These are phyloP conservation scores for Gymnoscopelus braueri DNA, from an alignment of 2,797 vertebrate species.

Conservation along the genomic window DNA sequence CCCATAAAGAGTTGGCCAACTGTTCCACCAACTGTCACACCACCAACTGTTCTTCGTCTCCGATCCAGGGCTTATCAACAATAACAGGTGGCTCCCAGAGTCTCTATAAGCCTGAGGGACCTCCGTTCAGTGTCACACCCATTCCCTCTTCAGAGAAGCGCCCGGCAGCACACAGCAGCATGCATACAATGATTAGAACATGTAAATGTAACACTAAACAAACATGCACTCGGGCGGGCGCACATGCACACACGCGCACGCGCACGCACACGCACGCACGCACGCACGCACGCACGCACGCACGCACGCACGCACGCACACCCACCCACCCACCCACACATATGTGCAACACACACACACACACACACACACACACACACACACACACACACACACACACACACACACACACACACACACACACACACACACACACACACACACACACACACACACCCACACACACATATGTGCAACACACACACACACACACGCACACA, in stretches of 20 bases:
- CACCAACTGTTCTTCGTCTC: background rate
- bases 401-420: constrained; percentile 8
- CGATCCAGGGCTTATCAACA: background rate
- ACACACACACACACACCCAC: background rate
- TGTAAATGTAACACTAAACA: background rate
- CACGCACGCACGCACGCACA: too few species aligned
- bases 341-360: too few species aligned
- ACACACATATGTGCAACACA: background rate
- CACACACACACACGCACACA: too few species aligned
- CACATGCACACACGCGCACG: too few species aligned
- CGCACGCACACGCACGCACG: too few species aligned
- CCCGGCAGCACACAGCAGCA: constrained; percentile 1
- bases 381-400: constrained; percentile 11
- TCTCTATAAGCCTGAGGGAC: too few species aligned
- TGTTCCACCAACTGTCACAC: background rate
- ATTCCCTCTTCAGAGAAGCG: too few species aligned
- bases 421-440: background rate
- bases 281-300: too few species aligned
- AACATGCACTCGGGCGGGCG: too few species aligned
- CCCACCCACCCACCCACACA: too few species aligned
- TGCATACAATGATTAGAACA: background rate
- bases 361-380: background rate
- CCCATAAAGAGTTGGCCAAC: background rate
- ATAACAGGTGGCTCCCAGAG: too few species aligned
- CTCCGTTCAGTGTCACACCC: too few species aligned